Conservation (phyloP, 2,888 invertebrate species). For the Drosophila flavopinicola region DNA sequence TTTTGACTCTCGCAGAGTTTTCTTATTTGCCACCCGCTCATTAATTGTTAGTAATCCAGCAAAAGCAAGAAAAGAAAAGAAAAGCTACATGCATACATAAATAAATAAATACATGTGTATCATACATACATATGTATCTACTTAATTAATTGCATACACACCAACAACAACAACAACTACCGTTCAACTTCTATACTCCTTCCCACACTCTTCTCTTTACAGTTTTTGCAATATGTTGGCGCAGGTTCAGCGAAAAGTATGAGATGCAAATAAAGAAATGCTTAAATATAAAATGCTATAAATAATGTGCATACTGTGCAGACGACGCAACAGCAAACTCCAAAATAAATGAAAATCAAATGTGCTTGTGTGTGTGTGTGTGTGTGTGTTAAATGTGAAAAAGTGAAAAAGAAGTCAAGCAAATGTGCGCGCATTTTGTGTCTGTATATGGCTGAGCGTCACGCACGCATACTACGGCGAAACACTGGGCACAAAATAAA, state of each 20-base stretch:
- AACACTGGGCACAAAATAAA: constrained; percentile 53
- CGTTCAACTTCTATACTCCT: constrained; percentile 36
- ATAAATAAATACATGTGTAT: constrained; percentile 1
- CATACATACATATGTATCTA: constrained; percentile 5
- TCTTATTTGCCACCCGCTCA: constrained; percentile 70
- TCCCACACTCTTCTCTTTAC: constrained; percentile 49
- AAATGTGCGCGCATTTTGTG: constrained; percentile 78
- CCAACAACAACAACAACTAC: constrained; percentile 10
- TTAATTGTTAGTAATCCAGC: constrained; percentile 59
- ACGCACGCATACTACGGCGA: constrained; percentile 34
- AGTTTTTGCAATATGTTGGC: constrained; percentile 73
- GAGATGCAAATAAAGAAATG: constrained; percentile 43
- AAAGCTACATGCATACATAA: constrained; percentile 13
- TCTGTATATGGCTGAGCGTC: constrained; percentile 70
- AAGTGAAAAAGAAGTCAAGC: constrained; percentile 59
- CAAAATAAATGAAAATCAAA: constrained; percentile 49
- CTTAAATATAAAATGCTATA: constrained; percentile 56
- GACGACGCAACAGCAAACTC: constrained; percentile 46
- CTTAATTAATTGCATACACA: constrained; percentile 24
- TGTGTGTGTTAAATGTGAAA: constrained; percentile 48
- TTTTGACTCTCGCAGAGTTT: constrained; percentile 61
- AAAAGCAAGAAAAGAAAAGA: constrained; percentile 6
- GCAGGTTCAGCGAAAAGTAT: constrained; percentile 73
- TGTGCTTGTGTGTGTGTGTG: constrained; percentile 25
- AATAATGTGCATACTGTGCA: constrained; percentile 50